phyloP scores from a whole-genome alignment of 2,888 invertebrate species.

The Aplocera efformata region DNA sequence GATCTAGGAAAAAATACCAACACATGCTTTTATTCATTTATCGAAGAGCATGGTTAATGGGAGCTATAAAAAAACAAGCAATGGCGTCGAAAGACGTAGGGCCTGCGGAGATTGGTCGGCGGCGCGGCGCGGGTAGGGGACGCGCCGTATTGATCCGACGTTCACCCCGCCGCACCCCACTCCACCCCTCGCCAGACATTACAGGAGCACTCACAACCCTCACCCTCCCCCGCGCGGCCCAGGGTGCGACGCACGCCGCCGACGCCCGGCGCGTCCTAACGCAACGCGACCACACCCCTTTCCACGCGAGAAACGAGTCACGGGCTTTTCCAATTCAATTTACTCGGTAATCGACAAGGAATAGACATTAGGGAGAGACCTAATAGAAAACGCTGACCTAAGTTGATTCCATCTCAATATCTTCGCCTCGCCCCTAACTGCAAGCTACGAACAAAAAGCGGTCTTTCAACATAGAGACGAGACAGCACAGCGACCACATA shows the following conservation, averaged over 20 bases:
- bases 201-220: slow-evolving; percentile 61
- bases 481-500: slow-evolving; percentile 8
- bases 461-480: slow-evolving; percentile 11
- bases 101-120: slow-evolving; percentile 74
- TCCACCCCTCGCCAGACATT: slow-evolving; percentile 58
- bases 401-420: slow-evolving; percentile 7
- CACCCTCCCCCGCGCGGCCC: slow-evolving; percentile 52
- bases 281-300: slow-evolving; percentile 75
- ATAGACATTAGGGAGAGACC: slow-evolving; percentile 38
- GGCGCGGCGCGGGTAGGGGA: slow-evolving; percentile 52
- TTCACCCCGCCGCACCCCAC: slow-evolving; percentile 41
- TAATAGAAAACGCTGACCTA: slow-evolving; percentile 29
- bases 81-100: slow-evolving; percentile 77
- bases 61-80: slow-evolving; percentile 75
- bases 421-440: not conserved
- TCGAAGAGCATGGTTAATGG: slow-evolving; percentile 73
- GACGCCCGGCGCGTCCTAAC: slow-evolving; percentile 40
- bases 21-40: slow-evolving; percentile 75
- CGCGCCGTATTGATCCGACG: slow-evolving; percentile 67
- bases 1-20: slow-evolving; percentile 40
- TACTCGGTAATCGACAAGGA: slow-evolving; percentile 43
- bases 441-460: slow-evolving; percentile 4
- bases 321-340: slow-evolving; percentile 78
- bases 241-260: slow-evolving; percentile 48
- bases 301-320: slow-evolving; percentile 68